Conservation (phyloP, 2,797 vertebrate genomes). For the Galagoides demidoff region DNA sequence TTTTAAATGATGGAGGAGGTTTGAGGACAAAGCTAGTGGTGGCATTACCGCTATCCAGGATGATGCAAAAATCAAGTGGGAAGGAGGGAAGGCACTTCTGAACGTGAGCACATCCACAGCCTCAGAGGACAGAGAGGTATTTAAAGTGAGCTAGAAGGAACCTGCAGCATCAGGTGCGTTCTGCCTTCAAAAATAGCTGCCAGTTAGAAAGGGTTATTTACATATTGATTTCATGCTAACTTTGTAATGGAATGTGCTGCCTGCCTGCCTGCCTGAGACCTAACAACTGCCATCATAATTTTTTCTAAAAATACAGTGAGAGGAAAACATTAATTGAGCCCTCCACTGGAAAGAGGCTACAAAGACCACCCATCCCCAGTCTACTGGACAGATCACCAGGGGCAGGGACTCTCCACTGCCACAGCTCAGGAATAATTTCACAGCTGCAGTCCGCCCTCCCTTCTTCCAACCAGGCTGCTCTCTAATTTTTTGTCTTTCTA, state of each 20-base stretch:
- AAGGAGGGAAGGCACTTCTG: neutral
- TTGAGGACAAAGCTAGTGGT: neutral
- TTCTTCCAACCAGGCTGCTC: neutral
- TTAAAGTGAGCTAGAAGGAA: constrained; percentile 84
- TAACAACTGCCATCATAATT: constrained; percentile 75
- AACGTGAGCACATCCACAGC: constrained; percentile 6
- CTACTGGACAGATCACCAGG: neutral
- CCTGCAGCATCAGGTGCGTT: constrained; percentile 85
- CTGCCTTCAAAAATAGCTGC: constrained; percentile 80
- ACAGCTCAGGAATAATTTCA: neutral
- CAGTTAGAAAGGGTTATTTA: constrained; percentile 83
- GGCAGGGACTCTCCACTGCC: neutral
- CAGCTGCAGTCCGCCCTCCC: neutral
- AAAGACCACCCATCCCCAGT: neutral
- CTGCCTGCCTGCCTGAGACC: constrained; percentile 83
- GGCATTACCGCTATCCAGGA: neutral
- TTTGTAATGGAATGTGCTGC: constrained; percentile 77
- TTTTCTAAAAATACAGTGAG: constrained; percentile 71
- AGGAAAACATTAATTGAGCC: constrained; percentile 58
- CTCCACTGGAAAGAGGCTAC: constrained; percentile 48
- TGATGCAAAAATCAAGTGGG: constrained; percentile 19
- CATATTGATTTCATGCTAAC: constrained; percentile 82
- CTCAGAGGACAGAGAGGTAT: constrained; percentile 77
- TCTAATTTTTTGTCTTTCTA: neutral
- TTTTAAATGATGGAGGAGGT: constrained; percentile 62